Evolutionary conservation across 2,797 vertebrate species (phyloP).

Genomic region (Yasuhikotakia modesta): DNA sequence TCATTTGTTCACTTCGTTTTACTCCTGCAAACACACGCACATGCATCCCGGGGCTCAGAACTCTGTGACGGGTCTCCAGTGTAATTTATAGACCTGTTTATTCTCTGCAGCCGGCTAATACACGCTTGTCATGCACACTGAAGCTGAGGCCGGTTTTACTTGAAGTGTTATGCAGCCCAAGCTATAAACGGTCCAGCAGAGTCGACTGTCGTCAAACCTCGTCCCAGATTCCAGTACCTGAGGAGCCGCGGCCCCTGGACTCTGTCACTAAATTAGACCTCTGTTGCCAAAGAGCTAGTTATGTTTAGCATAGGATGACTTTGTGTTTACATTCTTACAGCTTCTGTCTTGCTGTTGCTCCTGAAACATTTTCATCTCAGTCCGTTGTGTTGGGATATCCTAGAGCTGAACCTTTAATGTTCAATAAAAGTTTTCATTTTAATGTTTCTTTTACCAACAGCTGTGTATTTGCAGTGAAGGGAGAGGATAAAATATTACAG

Average conservation of each 20-base stretch:
- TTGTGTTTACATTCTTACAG: slow-evolving; percentile 35
- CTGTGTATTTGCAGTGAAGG: not conserved
- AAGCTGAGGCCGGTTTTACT: slow-evolving; percentile 60
- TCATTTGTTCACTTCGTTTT: slow-evolving; percentile 47
- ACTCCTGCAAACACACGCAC: slow-evolving; percentile 44
- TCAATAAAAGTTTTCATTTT: too few relatives aligned
- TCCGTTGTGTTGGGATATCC: slow-evolving; percentile 19
- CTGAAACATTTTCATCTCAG: slow-evolving; percentile 9
- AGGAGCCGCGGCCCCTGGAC: not conserved
- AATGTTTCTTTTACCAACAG: not conserved
- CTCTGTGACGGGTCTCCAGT: slow-evolving; percentile 34
- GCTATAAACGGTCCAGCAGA: slow-evolving; percentile 16
- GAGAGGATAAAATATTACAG: not conserved
- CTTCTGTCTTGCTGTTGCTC: not conserved
- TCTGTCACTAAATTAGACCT: slow-evolving; percentile 21
- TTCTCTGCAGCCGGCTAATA: slow-evolving; percentile 62
- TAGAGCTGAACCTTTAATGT: too few relatives aligned
- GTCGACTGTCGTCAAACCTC: slow-evolving; percentile 23
- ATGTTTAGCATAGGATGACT: slow-evolving; percentile 27
- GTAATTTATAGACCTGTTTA: slow-evolving; percentile 71
- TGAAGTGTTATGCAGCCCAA: slow-evolving; percentile 49
- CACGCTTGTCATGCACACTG: slow-evolving; percentile 64
- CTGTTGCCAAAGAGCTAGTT: slow-evolving; percentile 41
- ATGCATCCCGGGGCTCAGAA: slow-evolving; percentile 11
- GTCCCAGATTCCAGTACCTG: slow-evolving; percentile 25